A percentile compares a stretch with the other conserved stretches of the same genome.
Conservation (phyloP, 2,113 vertebrate species). For the Delphinapterus leucas region DNA sequence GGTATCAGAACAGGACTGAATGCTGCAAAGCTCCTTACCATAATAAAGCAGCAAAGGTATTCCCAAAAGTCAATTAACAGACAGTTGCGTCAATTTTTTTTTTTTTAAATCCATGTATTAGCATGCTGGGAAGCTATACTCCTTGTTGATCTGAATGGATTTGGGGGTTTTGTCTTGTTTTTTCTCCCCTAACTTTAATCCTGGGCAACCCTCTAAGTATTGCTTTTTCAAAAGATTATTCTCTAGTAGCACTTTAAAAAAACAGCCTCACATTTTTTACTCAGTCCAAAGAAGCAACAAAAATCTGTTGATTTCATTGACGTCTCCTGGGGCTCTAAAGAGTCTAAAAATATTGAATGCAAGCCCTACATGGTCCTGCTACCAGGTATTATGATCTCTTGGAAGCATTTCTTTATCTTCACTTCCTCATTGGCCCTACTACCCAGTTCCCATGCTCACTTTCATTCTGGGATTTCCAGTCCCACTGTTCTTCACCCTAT, state of each 20-base stretch:
- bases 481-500: constrained; percentile 46
- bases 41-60: constrained; percentile 74
- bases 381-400: constrained; percentile 21
- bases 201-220: constrained; percentile 49
- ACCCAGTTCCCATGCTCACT: not conserved
- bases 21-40: constrained; percentile 66
- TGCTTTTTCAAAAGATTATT: constrained; percentile 61
- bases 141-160: constrained; percentile 60
- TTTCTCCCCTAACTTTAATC: constrained; percentile 62
- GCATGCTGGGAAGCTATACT: constrained; percentile 58
- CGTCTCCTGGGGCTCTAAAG: constrained; percentile 70
- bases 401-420: constrained; percentile 36
- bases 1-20: constrained; percentile 63
- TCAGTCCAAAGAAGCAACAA: constrained; percentile 76
- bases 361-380: not conserved
- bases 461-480: constrained; percentile 25
- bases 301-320: constrained; percentile 78
- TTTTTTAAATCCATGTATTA: not conserved
- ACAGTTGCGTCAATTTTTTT: constrained; percentile 66
- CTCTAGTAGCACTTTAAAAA: constrained; percentile 66
- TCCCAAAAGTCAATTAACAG: constrained; percentile 71
- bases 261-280: constrained; percentile 55
- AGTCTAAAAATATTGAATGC: constrained; percentile 45
- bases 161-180: not conserved
- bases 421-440: constrained; percentile 14